Conservation (phyloP, 2,113 vertebrate genomes). For the Oostethus manadensis region DNA sequence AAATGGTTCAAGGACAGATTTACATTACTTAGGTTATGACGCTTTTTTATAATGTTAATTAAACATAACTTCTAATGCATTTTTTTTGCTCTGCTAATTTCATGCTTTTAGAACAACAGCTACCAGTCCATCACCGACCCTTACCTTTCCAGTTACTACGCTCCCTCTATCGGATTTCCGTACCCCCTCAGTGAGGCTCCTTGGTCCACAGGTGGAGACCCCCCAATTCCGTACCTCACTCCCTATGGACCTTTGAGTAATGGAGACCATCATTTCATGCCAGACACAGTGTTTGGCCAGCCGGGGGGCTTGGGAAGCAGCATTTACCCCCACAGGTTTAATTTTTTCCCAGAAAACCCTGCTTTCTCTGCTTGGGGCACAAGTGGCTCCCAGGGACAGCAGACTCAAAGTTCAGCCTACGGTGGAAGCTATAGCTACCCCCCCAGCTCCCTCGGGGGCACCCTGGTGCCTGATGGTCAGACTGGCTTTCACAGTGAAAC, state of each 20-base stretch:
- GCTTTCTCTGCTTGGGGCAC: slow-evolving; percentile 94
- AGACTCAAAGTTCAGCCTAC: slow-evolving; percentile 89
- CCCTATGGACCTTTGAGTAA: slow-evolving; percentile 93
- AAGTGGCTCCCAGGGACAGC: slow-evolving; percentile 89
- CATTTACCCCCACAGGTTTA: slow-evolving; percentile 91
- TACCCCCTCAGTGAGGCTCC: slow-evolving; percentile 93
- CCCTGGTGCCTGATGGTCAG: slow-evolving; percentile 87
- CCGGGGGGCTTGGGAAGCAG: slow-evolving; percentile 88
- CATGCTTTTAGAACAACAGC: slow-evolving; percentile 82
- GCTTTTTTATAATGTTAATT: not conserved
- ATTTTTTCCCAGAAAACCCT: slow-evolving; percentile 93
- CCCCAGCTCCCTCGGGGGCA: slow-evolving; percentile 88
- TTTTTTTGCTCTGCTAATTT: slow-evolving; percentile 26
- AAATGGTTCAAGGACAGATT: no score
- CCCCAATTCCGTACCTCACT: slow-evolving; percentile 91
- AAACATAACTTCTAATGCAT: slow-evolving; percentile 4
- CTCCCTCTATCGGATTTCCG: slow-evolving; percentile 92
- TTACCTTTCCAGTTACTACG: slow-evolving; percentile 92
- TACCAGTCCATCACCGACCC: slow-evolving; percentile 96
- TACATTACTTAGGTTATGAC: no score
- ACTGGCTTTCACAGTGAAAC: slow-evolving; percentile 90
- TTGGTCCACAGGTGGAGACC: slow-evolving; percentile 94
- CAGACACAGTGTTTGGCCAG: slow-evolving; percentile 91
- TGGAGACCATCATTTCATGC: slow-evolving; percentile 93
- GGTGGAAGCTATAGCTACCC: slow-evolving; percentile 93